phyloP scores from a whole-genome alignment of 1,140 invertebrate species.

The Listronotus bonariensis region DNA sequence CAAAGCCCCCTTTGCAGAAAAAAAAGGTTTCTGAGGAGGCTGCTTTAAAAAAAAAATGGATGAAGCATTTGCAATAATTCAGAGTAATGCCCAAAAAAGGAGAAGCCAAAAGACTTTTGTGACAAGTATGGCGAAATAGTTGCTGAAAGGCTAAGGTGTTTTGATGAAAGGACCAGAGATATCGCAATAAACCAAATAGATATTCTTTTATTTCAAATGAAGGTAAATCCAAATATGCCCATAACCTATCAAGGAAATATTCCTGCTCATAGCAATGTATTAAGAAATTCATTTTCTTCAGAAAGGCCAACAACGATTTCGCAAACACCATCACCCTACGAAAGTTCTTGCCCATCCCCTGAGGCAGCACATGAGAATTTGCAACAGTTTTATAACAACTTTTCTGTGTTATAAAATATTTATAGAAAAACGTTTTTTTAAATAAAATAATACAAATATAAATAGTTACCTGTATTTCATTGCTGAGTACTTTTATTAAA shows the following conservation, averaged over 20 bases:
- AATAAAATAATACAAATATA: too few species aligned
- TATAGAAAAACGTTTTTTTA: too few species aligned
- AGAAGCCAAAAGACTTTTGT: neutral
- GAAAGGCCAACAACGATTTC: too few species aligned
- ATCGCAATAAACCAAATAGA: neutral
- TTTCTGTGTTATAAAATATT: too few species aligned
- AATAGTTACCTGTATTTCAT: too few species aligned
- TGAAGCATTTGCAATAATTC: neutral
- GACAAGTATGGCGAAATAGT: neutral
- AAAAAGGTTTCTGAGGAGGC: neutral
- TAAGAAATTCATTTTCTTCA: too few species aligned
- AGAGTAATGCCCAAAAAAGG: constrained; percentile 1
- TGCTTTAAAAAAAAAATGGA: neutral
- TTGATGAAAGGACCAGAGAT: neutral
- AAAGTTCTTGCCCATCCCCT: too few species aligned
- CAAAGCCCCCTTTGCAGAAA: neutral
- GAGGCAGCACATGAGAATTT: too few species aligned
- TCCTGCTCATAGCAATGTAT: too few species aligned
- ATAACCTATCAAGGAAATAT: neutral
- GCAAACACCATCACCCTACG: too few species aligned
- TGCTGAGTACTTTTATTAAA: too few species aligned
- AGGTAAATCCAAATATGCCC: neutral
- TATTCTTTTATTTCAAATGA: neutral
- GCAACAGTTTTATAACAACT: too few species aligned
- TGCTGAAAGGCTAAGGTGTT: neutral